These are phyloP conservation scores for Cyclopterus lumpus DNA, from an alignment of 2,797 vertebrate species.

Conservation along the genomic window DNA sequence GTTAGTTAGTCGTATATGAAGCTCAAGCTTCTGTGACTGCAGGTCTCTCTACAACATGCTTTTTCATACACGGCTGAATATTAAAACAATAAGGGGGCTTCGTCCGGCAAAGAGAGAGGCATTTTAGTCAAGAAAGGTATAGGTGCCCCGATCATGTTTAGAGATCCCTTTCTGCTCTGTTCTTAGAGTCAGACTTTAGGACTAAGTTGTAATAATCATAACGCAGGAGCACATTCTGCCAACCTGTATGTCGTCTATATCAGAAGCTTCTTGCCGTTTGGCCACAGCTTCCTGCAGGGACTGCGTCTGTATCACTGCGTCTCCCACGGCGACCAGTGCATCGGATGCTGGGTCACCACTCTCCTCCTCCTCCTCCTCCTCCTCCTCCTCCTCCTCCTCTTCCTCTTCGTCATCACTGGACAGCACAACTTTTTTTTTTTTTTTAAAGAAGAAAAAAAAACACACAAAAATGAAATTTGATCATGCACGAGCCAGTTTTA, in stretches of 20 bases:
- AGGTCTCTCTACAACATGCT: neutral
- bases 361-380: slow-evolving; percentile 91
- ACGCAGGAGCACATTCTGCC: neutral
- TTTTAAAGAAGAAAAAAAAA: slow-evolving; percentile 52
- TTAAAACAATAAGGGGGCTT: neutral
- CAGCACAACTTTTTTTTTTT: slow-evolving; percentile 95
- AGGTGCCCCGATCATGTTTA: neutral
- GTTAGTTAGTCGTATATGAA: too few species aligned
- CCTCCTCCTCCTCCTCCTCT: slow-evolving; percentile 92
- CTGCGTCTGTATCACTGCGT: slow-evolving; percentile 26
- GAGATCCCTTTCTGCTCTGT: neutral
- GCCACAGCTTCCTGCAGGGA: slow-evolving; percentile 44
- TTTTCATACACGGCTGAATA: neutral
- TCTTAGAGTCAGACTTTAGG: neutral
- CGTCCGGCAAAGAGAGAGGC: neutral
- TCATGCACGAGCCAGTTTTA: neutral
- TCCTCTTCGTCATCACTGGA: slow-evolving; percentile 95
- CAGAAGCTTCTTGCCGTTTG: neutral
- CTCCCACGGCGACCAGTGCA: slow-evolving; percentile 48
- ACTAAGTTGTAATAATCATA: neutral
- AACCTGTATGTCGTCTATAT: slow-evolving; percentile 56
- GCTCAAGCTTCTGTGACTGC: neutral
- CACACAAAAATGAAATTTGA: neutral
- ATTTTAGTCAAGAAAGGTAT: neutral
- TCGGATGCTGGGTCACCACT: slow-evolving; percentile 17